Percentiles rank a stretch among this genome's conserved stretches.
These are phyloP conservation scores for Mycetomoellerius zeteki DNA, from an alignment of 1,140 invertebrate species.

Conservation along the genomic window DNA sequence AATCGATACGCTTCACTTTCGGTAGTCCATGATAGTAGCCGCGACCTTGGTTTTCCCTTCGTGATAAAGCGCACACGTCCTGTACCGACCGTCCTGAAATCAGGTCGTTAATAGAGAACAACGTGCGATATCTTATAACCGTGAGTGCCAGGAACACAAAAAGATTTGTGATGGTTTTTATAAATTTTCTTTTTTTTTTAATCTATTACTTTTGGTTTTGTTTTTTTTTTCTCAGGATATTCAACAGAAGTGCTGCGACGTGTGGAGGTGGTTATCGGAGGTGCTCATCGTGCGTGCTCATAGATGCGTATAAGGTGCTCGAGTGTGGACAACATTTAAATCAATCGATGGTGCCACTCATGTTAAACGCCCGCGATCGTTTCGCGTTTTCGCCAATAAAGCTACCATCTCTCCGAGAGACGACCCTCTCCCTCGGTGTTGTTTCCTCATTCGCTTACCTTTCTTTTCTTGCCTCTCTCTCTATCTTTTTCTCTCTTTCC, in stretches of 20 bases:
- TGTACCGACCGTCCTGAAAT: slow-evolving; percentile 75
- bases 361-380: slow-evolving; percentile 50
- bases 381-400: slow-evolving; percentile 41
- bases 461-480: slow-evolving; percentile 34
- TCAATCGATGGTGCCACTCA: slow-evolving; percentile 50
- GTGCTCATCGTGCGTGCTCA: slow-evolving; percentile 68
- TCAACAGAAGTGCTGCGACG: slow-evolving; percentile 65
- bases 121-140: slow-evolving; percentile 37
- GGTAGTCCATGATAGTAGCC: slow-evolving; percentile 62
- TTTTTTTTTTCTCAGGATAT: slow-evolving; percentile 59
- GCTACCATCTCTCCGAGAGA: slow-evolving; percentile 54
- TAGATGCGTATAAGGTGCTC: slow-evolving; percentile 62
- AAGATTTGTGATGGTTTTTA: slow-evolving; percentile 29
- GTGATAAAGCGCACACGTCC: slow-evolving; percentile 60
- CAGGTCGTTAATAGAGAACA: slow-evolving; percentile 73
- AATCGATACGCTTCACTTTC: slow-evolving; percentile 63
- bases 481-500: slow-evolving; percentile 13
- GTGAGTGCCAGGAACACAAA: slow-evolving; percentile 59
- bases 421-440: slow-evolving; percentile 12
- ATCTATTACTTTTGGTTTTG: slow-evolving; percentile 18
- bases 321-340: slow-evolving; percentile 61
- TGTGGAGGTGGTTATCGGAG: slow-evolving; percentile 63
- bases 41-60: slow-evolving; percentile 57
- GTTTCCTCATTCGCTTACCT: slow-evolving; percentile 37
- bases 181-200: slow-evolving; percentile 30